phyloP scores from a whole-genome alignment of 2,888 invertebrate genomes.

The Andrena bicolor region DNA sequence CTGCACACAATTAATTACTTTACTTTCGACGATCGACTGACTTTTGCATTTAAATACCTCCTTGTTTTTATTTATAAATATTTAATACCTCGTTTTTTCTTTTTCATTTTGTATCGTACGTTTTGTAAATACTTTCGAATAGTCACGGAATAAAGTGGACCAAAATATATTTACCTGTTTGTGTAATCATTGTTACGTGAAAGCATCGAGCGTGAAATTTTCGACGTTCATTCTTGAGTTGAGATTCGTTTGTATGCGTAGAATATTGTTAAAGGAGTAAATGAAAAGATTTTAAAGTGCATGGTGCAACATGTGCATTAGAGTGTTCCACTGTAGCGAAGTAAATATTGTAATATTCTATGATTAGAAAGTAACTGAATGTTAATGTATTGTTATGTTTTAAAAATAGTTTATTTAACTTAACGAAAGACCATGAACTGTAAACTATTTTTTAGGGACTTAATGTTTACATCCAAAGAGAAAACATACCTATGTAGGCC shows the following conservation, averaged over 20 bases:
- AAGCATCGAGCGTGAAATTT: not conserved
- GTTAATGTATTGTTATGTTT: not conserved
- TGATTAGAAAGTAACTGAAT: not conserved
- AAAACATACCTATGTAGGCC: constrained; percentile 7
- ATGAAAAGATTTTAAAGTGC: not conserved
- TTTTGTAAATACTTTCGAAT: constrained; percentile 44
- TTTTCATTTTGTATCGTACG: constrained; percentile 34
- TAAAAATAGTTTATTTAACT: not conserved
- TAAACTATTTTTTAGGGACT: not conserved
- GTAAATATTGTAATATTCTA: constrained; percentile 14
- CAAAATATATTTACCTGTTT: constrained; percentile 45
- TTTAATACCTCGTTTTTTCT: constrained; percentile 7
- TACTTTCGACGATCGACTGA: not conserved
- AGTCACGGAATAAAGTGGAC: constrained; percentile 49
- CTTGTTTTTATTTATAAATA: constrained; percentile 23
- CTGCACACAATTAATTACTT: constrained; percentile 93
- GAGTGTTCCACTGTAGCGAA: not conserved
- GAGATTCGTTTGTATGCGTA: not conserved
- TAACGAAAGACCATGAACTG: not conserved
- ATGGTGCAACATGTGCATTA: not conserved
- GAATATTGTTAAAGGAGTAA: not conserved
- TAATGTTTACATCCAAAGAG: not conserved
- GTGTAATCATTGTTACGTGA: constrained; percentile 26
- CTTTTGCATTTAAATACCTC: constrained; percentile 17
- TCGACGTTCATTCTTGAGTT: not conserved